Conservation (phyloP, 2,797 vertebrate genomes). For the Aratinga solstitialis region DNA sequence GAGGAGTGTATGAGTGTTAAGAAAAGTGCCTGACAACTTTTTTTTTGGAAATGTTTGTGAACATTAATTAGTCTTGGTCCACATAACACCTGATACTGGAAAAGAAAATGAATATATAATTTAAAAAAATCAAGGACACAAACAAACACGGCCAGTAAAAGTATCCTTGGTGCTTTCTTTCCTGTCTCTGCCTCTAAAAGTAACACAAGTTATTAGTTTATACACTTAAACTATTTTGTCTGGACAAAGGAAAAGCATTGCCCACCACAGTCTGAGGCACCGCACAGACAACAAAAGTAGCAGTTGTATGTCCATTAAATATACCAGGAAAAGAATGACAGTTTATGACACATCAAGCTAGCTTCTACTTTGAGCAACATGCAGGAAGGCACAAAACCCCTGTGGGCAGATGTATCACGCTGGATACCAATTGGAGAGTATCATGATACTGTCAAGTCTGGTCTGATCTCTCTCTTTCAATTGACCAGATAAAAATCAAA, state of each 20-base stretch:
- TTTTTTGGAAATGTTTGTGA: not conserved
- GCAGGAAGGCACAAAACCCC: not conserved
- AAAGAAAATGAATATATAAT: not conserved
- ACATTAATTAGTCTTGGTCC: not conserved
- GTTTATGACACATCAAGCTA: not conserved
- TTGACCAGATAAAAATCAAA: not conserved
- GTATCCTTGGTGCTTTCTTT: not conserved
- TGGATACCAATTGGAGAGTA: not conserved
- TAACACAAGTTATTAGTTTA: not conserved
- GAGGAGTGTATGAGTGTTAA: not conserved
- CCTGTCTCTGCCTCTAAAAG: not conserved
- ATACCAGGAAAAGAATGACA: not conserved
- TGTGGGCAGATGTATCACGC: not conserved
- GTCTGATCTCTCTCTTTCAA: not conserved
- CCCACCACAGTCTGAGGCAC: not conserved
- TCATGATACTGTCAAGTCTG: accelerated
- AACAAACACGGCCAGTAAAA: not conserved
- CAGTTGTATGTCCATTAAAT: not conserved
- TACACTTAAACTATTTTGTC: accelerated
- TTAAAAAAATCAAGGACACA: not conserved
- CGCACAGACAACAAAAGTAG: not conserved
- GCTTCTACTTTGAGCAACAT: not conserved
- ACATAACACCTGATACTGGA: not conserved
- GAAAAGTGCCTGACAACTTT: not conserved
- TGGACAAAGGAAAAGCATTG: not conserved